Conservation (phyloP, 2,797 vertebrate species). For the Esox lucius region DNA sequence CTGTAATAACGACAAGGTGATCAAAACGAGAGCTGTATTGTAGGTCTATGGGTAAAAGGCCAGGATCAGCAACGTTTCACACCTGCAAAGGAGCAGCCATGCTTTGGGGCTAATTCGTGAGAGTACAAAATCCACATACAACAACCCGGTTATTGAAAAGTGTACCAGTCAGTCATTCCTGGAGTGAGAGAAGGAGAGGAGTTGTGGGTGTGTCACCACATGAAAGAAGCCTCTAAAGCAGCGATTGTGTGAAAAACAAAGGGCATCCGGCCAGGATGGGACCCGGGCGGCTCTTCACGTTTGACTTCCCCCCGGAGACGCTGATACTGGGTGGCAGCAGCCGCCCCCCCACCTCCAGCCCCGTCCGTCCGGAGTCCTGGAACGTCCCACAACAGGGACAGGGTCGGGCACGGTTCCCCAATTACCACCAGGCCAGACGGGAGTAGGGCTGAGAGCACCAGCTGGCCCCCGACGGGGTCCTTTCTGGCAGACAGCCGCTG, state of each 20-base stretch:
- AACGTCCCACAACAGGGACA: constrained; percentile 32
- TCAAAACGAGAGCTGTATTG: not conserved
- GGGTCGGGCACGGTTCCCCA: constrained; percentile 23
- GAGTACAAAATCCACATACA: constrained; percentile 16
- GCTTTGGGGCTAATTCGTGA: not conserved
- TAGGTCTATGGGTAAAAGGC: constrained; percentile 11
- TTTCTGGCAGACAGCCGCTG: constrained; percentile 25
- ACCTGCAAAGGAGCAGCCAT: constrained; percentile 20
- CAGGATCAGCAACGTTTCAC: constrained; percentile 24
- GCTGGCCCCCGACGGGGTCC: constrained; percentile 11
- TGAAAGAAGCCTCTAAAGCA: not conserved
- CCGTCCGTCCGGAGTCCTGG: constrained; percentile 30
- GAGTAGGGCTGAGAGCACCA: constrained; percentile 11
- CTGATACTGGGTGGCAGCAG: constrained; percentile 59
- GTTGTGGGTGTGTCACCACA: not conserved
- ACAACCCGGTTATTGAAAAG: not conserved
- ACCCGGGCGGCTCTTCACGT: constrained; percentile 51
- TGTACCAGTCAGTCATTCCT: not conserved
- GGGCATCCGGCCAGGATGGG: constrained; percentile 34
- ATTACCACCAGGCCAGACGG: constrained; percentile 3
- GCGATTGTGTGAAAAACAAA: constrained; percentile 51
- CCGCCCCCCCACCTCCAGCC: constrained; percentile 11
- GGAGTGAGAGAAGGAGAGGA: not conserved
- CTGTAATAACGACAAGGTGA: not conserved
- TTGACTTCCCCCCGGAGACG: constrained; percentile 59